Evolutionary conservation across 2,888 invertebrate species (phyloP), one percentile per base, ranked within the genome.

Genomic region (Caenorhabditis sp.): DNA sequence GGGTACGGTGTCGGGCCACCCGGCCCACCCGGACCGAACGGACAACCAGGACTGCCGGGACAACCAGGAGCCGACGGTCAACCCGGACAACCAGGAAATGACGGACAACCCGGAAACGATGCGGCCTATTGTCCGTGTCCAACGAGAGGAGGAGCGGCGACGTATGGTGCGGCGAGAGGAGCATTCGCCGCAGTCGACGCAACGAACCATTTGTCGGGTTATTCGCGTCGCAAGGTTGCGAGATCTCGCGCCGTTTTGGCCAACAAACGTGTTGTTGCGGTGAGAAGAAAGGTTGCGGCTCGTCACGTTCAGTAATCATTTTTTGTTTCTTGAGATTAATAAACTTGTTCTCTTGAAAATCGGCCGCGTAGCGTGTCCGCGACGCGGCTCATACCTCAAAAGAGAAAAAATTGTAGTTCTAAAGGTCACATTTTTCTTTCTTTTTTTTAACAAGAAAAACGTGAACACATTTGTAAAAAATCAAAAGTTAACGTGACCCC

Each of bases 121-220:
- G 75, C 75, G 21, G 75, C 75, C 21, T 75, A 75, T 58, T 75
- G 75, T 54, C 75, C 75, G 58, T 75, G 75, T 36, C 69, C 69
- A 66, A 10, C 23, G 1, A 62, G 71, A 57, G 67, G 62, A 55
- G 71, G 71, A 27, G 66, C 12, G 3, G 27, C 8, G 27, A 5
- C 2, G 19, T 27, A 55, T 12, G 67, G 62, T n/a, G 27, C 8
- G 27, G 14, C 2, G 19, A 17, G 27, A 5, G 67, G 62, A 27
- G 63, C 62, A 24, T 58, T 57, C n/a, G 60, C 59, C 27, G 62
- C 60, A 2, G 50, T 36, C 5, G 58, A 3, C 0, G 58, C 21
- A 21, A 65, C 54, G 27, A 26, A 36, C 21, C 70, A 65, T 19
- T 31, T 62, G n/a, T 54, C 62, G 14, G 71, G 71, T 53, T 71